phyloP scores from a whole-genome alignment of 1,140 invertebrate genomes.

The Coptotermes formosanus region DNA sequence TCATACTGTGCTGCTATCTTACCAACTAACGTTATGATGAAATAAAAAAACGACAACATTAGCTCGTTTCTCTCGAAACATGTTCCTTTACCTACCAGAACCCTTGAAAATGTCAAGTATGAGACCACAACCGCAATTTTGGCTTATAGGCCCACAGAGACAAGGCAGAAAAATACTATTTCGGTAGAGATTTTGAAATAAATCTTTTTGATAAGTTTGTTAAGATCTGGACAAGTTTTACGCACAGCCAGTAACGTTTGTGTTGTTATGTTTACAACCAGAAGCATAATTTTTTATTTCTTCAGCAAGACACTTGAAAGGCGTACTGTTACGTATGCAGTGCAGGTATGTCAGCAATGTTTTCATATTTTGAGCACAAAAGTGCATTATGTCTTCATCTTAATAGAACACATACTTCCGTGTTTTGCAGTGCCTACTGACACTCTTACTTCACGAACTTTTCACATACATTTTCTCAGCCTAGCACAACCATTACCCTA shows the following conservation, averaged over 20 bases:
- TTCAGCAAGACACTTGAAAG: not conserved
- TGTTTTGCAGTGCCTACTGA: no score
- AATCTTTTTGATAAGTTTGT: not conserved
- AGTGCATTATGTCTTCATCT: no score
- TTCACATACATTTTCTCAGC: no score
- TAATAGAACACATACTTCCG: no score
- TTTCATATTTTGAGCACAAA: no score
- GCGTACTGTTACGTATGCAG: no score
- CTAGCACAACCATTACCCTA: no score
- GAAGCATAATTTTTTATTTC: not conserved
- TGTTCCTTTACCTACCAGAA: not conserved
- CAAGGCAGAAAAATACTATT: not conserved
- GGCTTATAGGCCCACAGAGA: not conserved
- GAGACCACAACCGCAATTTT: not conserved
- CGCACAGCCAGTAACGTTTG: not conserved
- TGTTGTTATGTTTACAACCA: not conserved
- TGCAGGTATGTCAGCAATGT: no score
- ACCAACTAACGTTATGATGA: not conserved
- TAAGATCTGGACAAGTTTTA: slow-evolving; percentile 2
- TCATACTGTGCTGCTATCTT: not conserved
- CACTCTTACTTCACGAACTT: no score
- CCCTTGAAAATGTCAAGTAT: not conserved
- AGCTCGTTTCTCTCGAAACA: not conserved
- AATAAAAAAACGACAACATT: not conserved
- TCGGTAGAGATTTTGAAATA: not conserved